Evolutionary conservation across 2,113 vertebrate genomes (phyloP).

Genomic region (Thoracochromis brauschi): DNA sequence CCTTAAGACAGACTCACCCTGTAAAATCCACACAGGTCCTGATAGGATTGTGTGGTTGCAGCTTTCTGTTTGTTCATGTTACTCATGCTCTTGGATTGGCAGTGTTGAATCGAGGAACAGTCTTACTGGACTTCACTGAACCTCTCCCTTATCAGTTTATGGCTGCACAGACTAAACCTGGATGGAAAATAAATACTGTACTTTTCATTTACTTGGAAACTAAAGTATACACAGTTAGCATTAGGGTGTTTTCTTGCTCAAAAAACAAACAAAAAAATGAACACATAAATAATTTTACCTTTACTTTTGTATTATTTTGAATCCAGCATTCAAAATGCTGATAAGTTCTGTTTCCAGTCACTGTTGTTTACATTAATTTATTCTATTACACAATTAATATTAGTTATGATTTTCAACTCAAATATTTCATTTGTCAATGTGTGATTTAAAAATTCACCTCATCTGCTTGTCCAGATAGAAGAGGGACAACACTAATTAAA

Average conservation of each 20-base stretch:
- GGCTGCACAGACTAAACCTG: background rate
- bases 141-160: background rate
- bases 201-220: background rate
- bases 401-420: background rate
- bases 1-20: conserved; percentile 50
- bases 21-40: conserved; percentile 30
- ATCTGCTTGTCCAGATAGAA: background rate
- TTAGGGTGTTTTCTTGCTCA: background rate
- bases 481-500: background rate
- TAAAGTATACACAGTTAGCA: background rate
- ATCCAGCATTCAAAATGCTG: background rate
- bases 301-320: background rate
- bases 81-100: conserved; percentile 3
- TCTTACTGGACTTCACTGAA: background rate
- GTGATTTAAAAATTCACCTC: background rate
- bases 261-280: background rate
- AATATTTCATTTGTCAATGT: background rate
- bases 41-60: conserved; percentile 46
- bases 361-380: background rate
- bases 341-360: background rate
- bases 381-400: background rate
- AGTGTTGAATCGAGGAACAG: background rate
- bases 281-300: background rate
- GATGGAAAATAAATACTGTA: background rate
- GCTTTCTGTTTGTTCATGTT: conserved; percentile 33